A percentile compares a stretch with the other conserved stretches of the same genome.
Conservation (phyloP, 2,888 invertebrate species). For the Margaritifera margaritifera region DNA sequence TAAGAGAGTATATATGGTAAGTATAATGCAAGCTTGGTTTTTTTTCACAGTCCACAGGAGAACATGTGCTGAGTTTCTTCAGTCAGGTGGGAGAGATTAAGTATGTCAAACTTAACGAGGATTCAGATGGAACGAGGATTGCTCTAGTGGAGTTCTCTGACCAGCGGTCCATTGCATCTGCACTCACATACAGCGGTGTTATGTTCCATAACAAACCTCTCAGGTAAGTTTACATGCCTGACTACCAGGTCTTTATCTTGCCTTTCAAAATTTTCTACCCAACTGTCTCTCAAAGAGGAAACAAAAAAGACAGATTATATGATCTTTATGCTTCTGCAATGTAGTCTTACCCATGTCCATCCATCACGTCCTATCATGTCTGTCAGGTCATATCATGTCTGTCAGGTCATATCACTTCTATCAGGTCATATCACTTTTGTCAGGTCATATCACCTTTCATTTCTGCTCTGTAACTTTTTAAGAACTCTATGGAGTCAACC, state of each 20-base stretch:
- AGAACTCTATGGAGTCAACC: too few relatives aligned
- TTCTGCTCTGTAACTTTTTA: too few relatives aligned
- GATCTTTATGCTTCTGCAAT: too few relatives aligned
- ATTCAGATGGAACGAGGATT: constrained; percentile 78
- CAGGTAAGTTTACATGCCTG: constrained; percentile 64
- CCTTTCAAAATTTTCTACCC: too few relatives aligned
- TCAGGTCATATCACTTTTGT: too few relatives aligned
- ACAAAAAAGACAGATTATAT: too few relatives aligned
- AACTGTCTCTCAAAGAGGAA: too few relatives aligned
- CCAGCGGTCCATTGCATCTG: constrained; percentile 89
- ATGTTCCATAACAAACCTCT: constrained; percentile 83
- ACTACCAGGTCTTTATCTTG: not conserved
- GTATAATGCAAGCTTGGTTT: not conserved
- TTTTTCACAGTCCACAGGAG: constrained; percentile 75
- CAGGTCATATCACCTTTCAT: too few relatives aligned
- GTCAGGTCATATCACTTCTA: too few relatives aligned
- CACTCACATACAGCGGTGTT: constrained; percentile 84
- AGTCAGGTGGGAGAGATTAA: constrained; percentile 93
- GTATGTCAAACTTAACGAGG: constrained; percentile 90
- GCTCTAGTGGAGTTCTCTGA: constrained; percentile 95
- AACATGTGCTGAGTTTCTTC: constrained; percentile 92
- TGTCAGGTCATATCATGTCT: too few relatives aligned
- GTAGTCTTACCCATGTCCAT: too few relatives aligned
- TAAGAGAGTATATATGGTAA: not conserved
- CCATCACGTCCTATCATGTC: too few relatives aligned